These are phyloP conservation scores for Drosophila demipolita DNA, from an alignment of 2,888 invertebrate genomes.

Conservation along the genomic window DNA sequence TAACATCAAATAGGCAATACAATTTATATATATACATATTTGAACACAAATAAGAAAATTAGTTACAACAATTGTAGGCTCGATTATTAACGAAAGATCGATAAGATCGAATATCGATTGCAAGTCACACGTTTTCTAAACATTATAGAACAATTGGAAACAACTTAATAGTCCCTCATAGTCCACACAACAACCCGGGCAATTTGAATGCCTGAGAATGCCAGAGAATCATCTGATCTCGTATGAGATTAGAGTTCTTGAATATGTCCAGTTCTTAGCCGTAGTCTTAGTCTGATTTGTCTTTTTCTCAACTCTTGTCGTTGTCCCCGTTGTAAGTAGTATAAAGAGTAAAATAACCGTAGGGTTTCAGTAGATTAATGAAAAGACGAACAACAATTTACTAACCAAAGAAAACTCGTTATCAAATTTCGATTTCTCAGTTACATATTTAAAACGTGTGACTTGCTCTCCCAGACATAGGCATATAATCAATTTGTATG, in stretches of 20 bases:
- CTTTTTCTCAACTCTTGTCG: background rate
- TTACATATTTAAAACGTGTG: conserved; percentile 44
- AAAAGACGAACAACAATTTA: conserved; percentile 45
- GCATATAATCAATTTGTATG: conserved; percentile 54
- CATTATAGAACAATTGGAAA: conserved; percentile 25
- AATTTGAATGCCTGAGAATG: background rate
- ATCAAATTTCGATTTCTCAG: background rate
- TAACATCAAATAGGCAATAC: conserved; percentile 15
- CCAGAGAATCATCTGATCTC: conserved; percentile 21
- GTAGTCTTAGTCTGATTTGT: conserved; percentile 18
- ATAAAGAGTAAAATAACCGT: conserved; percentile 56
- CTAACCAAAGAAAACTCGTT: conserved; percentile 19
- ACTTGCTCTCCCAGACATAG: conserved; percentile 48
- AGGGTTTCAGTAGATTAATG: conserved; percentile 74
- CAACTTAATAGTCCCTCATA: background rate
- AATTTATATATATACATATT: conserved; percentile 9
- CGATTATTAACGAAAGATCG: conserved; percentile 36
- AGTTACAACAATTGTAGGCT: conserved; percentile 50
- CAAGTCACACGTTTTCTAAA: conserved; percentile 52
- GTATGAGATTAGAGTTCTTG: background rate
- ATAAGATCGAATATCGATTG: conserved; percentile 41
- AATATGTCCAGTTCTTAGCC: conserved; percentile 16
- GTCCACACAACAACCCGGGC: background rate
- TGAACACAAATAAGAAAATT: conserved; percentile 18
- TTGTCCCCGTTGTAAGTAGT: conserved; percentile 22